These are phyloP conservation scores for Ceratoteleas bidentatus DNA, from an alignment of 1,140 invertebrate species.

Conservation along the genomic window DNA sequence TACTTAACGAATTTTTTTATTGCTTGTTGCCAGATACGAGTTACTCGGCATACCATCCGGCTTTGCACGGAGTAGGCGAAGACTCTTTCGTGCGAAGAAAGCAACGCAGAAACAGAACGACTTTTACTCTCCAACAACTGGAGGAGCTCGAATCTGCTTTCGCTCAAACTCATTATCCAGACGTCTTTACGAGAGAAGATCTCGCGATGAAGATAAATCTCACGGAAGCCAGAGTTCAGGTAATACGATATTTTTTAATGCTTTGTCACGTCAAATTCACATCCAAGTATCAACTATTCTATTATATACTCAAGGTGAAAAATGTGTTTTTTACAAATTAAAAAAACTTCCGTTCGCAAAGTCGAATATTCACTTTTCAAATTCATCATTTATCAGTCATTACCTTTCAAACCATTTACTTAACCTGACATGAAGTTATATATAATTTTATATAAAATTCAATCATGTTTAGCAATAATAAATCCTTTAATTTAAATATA, in stretches of 20 bases:
- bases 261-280: conserved; percentile 22
- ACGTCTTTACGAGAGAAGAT: conserved; percentile 98
- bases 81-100: conserved; percentile 98
- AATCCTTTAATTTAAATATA: too few relatives aligned
- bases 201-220: conserved; percentile 99
- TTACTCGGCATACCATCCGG: conserved; percentile 92
- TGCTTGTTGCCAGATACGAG: conserved; percentile 88
- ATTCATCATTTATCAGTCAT: too few relatives aligned
- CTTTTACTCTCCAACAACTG: conserved; percentile 96
- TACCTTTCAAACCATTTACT: too few relatives aligned
- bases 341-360: too few relatives aligned
- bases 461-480: too few relatives aligned
- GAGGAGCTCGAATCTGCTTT: conserved; percentile 99
- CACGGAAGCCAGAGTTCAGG: conserved; percentile 98
- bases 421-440: too few relatives aligned
- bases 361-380: too few relatives aligned
- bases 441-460: too few relatives aligned
- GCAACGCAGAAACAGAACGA: conserved; percentile 96
- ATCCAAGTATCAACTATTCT: conserved; percentile 4
- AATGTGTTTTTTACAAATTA: too few relatives aligned
- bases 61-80: conserved; percentile 90
- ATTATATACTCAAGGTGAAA: too few relatives aligned
- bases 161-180: conserved; percentile 98
- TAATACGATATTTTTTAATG: conserved; percentile 75
- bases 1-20: too few relatives aligned